phyloP scores from a whole-genome alignment of 2,888 invertebrate genomes.

The Thereva nobilitata region DNA sequence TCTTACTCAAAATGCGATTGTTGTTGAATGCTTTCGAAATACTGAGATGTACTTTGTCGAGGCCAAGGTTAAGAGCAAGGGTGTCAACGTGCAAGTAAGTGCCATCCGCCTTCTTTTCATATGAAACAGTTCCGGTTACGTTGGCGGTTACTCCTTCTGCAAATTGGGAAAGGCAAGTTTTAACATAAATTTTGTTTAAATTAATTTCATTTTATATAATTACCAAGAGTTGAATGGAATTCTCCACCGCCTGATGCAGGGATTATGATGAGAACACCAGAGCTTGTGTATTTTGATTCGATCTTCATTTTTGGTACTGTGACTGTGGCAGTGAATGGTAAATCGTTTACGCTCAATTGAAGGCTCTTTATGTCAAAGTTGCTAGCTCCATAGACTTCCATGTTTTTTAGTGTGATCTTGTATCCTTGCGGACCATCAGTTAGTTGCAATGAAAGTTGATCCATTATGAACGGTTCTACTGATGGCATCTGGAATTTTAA shows the following conservation, averaged over 20 bases:
- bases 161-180: constrained; percentile 40
- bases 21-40: constrained; percentile 71
- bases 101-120: constrained; percentile 57
- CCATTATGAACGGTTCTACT: constrained; percentile 69
- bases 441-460: constrained; percentile 64
- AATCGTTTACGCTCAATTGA: constrained; percentile 64
- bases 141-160: constrained; percentile 64
- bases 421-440: constrained; percentile 65
- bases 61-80: constrained; percentile 64
- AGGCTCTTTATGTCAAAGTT: constrained; percentile 64
- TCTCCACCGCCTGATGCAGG: constrained; percentile 74
- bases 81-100: constrained; percentile 67
- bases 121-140: constrained; percentile 64
- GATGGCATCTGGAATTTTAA: constrained; percentile 61
- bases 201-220: constrained; percentile 39
- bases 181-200: constrained; percentile 2
- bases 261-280: constrained; percentile 70
- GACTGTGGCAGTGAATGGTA: constrained; percentile 68
- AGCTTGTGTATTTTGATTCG: constrained; percentile 69
- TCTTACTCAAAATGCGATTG: constrained; percentile 71
- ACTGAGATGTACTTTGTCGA: constrained; percentile 66
- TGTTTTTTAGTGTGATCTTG: constrained; percentile 63
- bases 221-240: constrained; percentile 68
- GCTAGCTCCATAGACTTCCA: constrained; percentile 68
- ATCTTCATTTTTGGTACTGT: constrained; percentile 68